These are phyloP conservation scores for Gallinago undulata DNA, from an alignment of 2,113 vertebrate species.

Conservation along the genomic window DNA sequence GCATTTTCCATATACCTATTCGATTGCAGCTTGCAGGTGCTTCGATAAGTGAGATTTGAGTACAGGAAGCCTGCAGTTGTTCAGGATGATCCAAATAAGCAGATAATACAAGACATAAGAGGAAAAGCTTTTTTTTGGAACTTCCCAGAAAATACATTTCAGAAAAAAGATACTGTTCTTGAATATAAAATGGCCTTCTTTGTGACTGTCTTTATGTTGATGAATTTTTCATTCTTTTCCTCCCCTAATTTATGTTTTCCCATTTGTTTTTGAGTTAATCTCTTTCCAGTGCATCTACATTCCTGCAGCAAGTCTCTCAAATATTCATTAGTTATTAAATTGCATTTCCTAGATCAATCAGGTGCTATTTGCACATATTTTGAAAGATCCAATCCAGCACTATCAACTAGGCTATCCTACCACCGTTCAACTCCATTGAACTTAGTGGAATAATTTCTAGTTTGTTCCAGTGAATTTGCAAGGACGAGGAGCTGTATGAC, in stretches of 20 bases:
- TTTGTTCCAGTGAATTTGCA: not conserved
- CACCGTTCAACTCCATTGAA: fast-evolving
- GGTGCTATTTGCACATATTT: not conserved
- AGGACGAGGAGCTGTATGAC: not conserved
- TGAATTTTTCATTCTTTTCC: not conserved
- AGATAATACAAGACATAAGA: not conserved
- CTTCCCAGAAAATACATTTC: not conserved
- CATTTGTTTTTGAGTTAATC: not conserved
- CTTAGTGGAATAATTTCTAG: not conserved
- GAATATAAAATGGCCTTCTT: not conserved
- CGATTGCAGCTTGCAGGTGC: not conserved
- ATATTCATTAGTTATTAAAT: slow-evolving; percentile 22
- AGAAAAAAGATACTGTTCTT: not conserved
- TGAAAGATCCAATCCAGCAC: not conserved
- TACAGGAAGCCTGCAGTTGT: not conserved
- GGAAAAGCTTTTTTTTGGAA: not conserved
- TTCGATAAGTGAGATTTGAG: not conserved
- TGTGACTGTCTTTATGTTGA: not conserved
- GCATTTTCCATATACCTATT: not conserved
- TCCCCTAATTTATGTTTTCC: not conserved
- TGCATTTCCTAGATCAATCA: not conserved
- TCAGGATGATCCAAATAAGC: not conserved
- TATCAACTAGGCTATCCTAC: not conserved
- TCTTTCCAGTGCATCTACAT: not conserved
- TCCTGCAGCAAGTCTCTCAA: not conserved